Evolutionary conservation across 1,140 invertebrate genomes (phyloP), one percentile per base, ranked within the genome.

Genomic region (Archivesica marissinica): DNA sequence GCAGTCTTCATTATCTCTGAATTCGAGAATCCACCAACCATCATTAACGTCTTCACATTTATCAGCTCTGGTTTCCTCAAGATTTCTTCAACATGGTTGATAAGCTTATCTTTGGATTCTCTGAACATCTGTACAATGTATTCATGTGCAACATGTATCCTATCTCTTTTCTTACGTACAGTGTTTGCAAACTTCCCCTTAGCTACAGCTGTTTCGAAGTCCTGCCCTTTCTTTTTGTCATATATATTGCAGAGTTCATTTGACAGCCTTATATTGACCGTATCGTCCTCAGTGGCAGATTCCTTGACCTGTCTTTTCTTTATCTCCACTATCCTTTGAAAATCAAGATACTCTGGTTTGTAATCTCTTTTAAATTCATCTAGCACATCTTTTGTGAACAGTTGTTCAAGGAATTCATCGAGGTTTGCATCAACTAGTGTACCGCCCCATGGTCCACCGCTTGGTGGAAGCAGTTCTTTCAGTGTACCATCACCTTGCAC

Each of bases 371-470:
- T 54, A 15, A 87, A 85, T 33, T 33, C 47, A 6, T 72, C 1
- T 20, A 85, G 28, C 2, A 83, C 39, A 23, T 78, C 44, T 28
- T 39, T 39, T 28, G 78, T 79, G 59, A 88, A 61, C 47, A 88
- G 23, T 2, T 77, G 35, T 20, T 44, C 54, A 2, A 88, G 7
- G n/a, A 85, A 79, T 17, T 86, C 50, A 0, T 70, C 13, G 15
- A 88, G 76, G 1, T 30, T 39, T 59, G 74, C 50, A 41, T 88
- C 86, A 3, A 87, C 80, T 6, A 77, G 33, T 23, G 77, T 87
- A n/a, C 88, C 88, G 9, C 85, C 88, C 82, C 88, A 88, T 13
- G 56, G 44, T 23, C 85, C 85, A 23, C 88, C 88, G 25, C 61
- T 74, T 13, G 85, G 81, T 23, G 64, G 25, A 44, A 54, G 23